Evolutionary conservation across 2,113 vertebrate genomes (phyloP).

Genomic region (Hyaena hyaena): DNA sequence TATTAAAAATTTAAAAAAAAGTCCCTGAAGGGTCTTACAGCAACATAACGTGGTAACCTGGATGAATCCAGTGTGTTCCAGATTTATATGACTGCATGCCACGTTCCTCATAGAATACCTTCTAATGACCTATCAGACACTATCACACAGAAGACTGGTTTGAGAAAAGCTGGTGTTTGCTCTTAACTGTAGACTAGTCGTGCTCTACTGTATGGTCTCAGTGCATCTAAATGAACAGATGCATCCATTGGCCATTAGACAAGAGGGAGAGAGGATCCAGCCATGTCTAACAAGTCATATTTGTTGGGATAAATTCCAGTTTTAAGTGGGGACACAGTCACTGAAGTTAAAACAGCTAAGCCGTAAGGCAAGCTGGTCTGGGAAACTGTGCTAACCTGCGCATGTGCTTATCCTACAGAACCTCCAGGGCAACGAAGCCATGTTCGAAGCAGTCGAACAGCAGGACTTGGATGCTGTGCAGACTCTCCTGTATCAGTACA

Average conservation of each 20-base stretch:
- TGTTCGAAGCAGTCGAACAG: slow-evolving; percentile 97
- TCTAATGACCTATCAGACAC: background rate
- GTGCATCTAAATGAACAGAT: background rate
- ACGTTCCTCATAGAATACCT: background rate
- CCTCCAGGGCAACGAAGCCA: slow-evolving; percentile 94
- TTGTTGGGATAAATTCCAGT: background rate
- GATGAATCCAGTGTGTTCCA: background rate
- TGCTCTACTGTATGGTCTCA: background rate
- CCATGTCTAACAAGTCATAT: background rate
- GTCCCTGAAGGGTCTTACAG: background rate
- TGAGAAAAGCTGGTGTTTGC: background rate
- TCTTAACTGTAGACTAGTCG: background rate
- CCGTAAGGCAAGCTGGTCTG: background rate
- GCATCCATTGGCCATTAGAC: background rate
- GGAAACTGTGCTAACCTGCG: background rate
- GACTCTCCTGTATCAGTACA: slow-evolving; percentile 94
- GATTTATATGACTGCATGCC: background rate
- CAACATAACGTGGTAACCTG: background rate
- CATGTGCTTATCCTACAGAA: slow-evolving; percentile 85
- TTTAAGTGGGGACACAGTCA: background rate
- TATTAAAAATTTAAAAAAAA: background rate
- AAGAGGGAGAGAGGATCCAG: background rate
- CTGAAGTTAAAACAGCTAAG: background rate
- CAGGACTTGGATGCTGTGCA: slow-evolving; percentile 96
- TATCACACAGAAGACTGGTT: background rate